phyloP scores from a whole-genome alignment of 2,888 invertebrate species.

The Apotomis turbidana region DNA sequence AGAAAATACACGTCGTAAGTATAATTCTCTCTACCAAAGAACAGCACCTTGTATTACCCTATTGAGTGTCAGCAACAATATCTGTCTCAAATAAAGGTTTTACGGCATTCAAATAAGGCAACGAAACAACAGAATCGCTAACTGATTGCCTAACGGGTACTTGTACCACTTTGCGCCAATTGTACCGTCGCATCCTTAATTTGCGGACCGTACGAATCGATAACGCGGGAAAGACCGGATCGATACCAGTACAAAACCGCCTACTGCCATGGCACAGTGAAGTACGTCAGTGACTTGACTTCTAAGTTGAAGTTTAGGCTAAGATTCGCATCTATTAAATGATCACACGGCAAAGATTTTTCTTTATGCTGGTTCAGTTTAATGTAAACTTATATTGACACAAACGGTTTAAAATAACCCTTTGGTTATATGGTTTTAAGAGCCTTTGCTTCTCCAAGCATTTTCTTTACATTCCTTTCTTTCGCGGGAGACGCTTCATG shows the following conservation, averaged over 20 bases:
- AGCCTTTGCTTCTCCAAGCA: too few species aligned
- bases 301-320: too few species aligned
- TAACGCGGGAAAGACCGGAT: slow-evolving; percentile 58
- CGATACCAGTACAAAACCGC: slow-evolving; percentile 44
- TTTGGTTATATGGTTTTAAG: too few species aligned
- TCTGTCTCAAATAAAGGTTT: slow-evolving; percentile 1
- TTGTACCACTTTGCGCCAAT: slow-evolving; percentile 58
- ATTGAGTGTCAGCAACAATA: slow-evolving; percentile 1
- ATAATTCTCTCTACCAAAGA: background rate
- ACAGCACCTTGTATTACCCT: background rate
- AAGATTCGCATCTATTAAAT: too few species aligned
- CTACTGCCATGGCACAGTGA: background rate
- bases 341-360: too few species aligned
- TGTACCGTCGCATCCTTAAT: slow-evolving; percentile 58
- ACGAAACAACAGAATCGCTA: slow-evolving; percentile 3
- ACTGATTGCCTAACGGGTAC: slow-evolving; percentile 24
- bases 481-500: too few species aligned
- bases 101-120: slow-evolving; percentile 9
- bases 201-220: slow-evolving; percentile 58
- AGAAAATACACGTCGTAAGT: too few species aligned
- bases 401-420: too few species aligned
- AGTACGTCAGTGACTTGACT: background rate
- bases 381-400: too few species aligned
- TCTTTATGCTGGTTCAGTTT: too few species aligned
- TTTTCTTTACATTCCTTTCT: too few species aligned